Evolutionary conservation across 2,888 invertebrate species (phyloP).

Genomic region (Poecilus cupreus): DNA sequence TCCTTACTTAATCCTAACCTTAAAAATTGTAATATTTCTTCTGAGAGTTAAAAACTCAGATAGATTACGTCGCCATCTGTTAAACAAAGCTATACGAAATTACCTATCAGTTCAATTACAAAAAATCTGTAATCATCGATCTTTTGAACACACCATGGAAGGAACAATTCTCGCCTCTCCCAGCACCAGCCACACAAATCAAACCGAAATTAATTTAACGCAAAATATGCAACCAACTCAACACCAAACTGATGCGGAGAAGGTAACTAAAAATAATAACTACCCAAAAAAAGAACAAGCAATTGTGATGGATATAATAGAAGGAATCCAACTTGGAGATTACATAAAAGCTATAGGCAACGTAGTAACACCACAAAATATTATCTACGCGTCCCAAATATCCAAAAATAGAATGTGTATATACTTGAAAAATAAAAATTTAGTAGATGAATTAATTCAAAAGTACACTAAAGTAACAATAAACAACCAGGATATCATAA

Average conservation of each 20-base stretch:
- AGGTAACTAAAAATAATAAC: background rate
- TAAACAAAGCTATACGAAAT: no score
- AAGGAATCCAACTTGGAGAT: background rate
- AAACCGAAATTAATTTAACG: background rate
- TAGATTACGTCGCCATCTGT: no score
- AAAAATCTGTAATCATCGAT: no score
- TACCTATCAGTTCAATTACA: no score
- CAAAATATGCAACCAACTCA: background rate
- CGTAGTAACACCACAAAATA: background rate
- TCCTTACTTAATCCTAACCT: no score
- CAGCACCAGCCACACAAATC: no score
- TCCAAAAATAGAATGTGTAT: slow-evolving; percentile 1
- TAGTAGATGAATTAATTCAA: background rate
- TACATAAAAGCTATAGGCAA: background rate
- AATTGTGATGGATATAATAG: background rate
- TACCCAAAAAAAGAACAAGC: background rate
- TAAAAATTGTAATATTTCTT: no score
- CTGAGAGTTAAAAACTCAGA: no score
- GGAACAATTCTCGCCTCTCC: no score
- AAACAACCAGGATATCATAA: background rate
- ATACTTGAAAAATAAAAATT: background rate
- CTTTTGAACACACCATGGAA: no score
- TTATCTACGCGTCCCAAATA: background rate
- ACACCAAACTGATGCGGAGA: background rate
- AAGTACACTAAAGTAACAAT: background rate